Percentiles rank a stretch among this genome's conserved stretches.
phyloP scores from a whole-genome alignment of 2,113 vertebrate genomes.

The Mohoua ochrocephala region DNA sequence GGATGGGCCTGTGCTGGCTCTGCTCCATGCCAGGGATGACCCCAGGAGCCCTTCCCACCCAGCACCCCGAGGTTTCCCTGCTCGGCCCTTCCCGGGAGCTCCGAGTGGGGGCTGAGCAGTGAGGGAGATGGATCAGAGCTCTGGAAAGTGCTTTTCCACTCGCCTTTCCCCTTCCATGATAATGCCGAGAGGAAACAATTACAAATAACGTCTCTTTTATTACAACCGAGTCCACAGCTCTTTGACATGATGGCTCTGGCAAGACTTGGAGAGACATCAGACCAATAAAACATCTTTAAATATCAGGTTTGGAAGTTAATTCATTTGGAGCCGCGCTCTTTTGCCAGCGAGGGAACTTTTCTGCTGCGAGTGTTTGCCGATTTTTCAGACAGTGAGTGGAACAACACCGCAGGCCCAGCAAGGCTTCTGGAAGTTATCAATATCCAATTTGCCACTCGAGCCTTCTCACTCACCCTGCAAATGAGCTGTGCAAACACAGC shows the following conservation, averaged over 20 bases:
- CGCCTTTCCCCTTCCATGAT: neutral
- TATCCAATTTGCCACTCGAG: slow-evolving; percentile 11
- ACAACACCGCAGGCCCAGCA: neutral
- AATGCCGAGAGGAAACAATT: slow-evolving; percentile 32
- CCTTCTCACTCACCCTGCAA: slow-evolving; percentile 14
- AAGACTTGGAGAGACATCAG: slow-evolving; percentile 40
- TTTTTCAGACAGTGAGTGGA: neutral
- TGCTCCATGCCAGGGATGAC: neutral
- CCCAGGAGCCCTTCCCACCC: neutral
- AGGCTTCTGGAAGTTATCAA: slow-evolving; percentile 49
- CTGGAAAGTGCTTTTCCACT: neutral
- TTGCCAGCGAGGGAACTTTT: neutral
- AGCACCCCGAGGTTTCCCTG: neutral
- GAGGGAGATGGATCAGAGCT: neutral
- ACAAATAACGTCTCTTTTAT: slow-evolving; percentile 21
- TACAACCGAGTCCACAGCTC: neutral
- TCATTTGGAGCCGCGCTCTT: slow-evolving; percentile 3
- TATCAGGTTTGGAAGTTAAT: slow-evolving; percentile 44
- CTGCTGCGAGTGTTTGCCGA: neutral
- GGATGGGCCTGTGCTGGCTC: neutral
- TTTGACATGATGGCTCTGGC: slow-evolving; percentile 27
- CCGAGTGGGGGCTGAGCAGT: neutral
- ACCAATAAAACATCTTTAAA: slow-evolving; percentile 44
- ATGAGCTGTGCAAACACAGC: neutral
- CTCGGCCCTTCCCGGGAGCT: neutral